phyloP scores from a whole-genome alignment of 35 echinoderm and acorn worm genomes.

The Hemicentrotus pulcherrimus region DNA sequence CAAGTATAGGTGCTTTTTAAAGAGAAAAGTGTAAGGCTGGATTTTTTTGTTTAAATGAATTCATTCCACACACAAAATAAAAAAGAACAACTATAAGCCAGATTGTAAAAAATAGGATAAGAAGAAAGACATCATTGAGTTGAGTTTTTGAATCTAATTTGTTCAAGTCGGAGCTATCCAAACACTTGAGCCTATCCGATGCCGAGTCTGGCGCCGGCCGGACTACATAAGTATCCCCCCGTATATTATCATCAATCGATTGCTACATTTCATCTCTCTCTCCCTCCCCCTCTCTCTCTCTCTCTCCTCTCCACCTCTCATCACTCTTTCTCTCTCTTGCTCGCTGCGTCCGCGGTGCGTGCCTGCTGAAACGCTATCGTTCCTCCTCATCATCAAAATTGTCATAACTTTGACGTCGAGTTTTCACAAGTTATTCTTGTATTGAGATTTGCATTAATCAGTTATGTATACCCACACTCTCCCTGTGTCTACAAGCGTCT shows the following conservation, averaged over 20 bases:
- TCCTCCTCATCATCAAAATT: conserved; percentile 16
- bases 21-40: neutral
- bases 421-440: neutral
- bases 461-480: conserved; percentile 42
- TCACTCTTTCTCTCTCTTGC: neutral
- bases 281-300: neutral
- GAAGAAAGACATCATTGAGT: conserved; percentile 42
- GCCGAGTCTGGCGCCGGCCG: conserved; percentile 29
- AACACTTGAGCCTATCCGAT: conserved; percentile 49
- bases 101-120: conserved; percentile 4
- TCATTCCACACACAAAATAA: neutral
- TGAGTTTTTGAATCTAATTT: conserved; percentile 53
- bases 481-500: neutral
- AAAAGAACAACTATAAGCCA: neutral
- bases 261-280: conserved; percentile 30
- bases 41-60: too few relatives aligned
- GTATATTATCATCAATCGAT: conserved; percentile 58
- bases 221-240: conserved; percentile 15
- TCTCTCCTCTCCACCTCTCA: neutral
- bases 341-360: neutral
- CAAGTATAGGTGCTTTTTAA: neutral
- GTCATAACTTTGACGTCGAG: conserved; percentile 47
- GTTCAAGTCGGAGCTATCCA: conserved; percentile 50
- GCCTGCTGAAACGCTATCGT: neutral
- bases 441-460: conserved; percentile 53